Conservation (phyloP, 1,140 invertebrate genomes). For the Cherax destructor region DNA sequence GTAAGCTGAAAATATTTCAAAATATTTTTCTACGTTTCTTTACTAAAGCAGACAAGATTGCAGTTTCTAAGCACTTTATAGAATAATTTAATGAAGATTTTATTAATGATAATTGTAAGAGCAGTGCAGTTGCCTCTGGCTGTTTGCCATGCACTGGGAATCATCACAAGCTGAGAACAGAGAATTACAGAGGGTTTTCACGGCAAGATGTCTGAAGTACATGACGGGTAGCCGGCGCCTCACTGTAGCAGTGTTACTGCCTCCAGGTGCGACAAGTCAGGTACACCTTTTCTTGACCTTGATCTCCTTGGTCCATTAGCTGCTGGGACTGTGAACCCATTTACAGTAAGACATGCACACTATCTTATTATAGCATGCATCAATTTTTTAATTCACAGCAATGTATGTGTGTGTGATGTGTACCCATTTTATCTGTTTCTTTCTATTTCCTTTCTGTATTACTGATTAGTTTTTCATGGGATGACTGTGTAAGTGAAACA, state of each 20-base stretch:
- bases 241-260: slow-evolving; percentile 30
- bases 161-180: slow-evolving; percentile 9
- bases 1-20: neutral
- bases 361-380: slow-evolving; percentile 3
- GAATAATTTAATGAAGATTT: neutral
- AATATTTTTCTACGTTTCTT: neutral
- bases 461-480: too few species aligned
- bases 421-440: too few species aligned
- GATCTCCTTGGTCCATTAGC: slow-evolving; percentile 51
- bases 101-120: neutral
- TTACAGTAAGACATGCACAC: slow-evolving; percentile 31
- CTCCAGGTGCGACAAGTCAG: slow-evolving; percentile 48
- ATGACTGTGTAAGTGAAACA: too few species aligned
- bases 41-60: neutral
- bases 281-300: slow-evolving; percentile 58
- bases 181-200: neutral
- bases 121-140: slow-evolving; percentile 20
- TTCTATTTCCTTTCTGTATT: too few species aligned
- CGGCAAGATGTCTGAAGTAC: slow-evolving; percentile 10
- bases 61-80: neutral
- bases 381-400: neutral
- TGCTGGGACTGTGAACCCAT: slow-evolving; percentile 55
- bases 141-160: slow-evolving; percentile 11
- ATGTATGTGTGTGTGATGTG: too few species aligned
- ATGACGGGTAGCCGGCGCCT: neutral